phyloP scores from a whole-genome alignment of 2,797 vertebrate species.

The Anguilla marmorata region DNA sequence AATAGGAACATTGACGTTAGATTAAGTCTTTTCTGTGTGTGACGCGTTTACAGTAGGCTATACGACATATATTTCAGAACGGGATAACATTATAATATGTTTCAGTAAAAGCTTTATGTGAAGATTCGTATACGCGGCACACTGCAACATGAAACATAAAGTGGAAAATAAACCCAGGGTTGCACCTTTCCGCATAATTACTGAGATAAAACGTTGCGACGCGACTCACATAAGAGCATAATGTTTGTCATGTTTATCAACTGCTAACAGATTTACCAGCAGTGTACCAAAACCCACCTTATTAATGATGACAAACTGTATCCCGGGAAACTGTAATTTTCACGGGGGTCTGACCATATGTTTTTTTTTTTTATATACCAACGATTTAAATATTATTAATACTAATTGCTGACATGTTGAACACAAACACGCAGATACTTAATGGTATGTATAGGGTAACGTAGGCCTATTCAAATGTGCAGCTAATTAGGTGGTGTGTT shows the following conservation, averaged over 20 bases:
- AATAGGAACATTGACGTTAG: background rate
- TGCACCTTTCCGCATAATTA: background rate
- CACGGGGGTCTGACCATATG: conserved; percentile 14
- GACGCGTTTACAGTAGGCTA: background rate
- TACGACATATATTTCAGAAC: background rate
- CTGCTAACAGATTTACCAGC: background rate
- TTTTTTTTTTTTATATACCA: background rate
- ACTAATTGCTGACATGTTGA: conserved; percentile 22
- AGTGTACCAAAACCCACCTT: conserved; percentile 11
- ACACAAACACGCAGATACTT: background rate
- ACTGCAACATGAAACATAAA: background rate
- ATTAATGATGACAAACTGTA: conserved; percentile 22
- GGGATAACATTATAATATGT: background rate
- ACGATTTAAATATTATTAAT: conserved; percentile 1
- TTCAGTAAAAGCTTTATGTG: background rate
- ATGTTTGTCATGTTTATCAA: background rate
- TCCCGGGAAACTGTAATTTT: conserved; percentile 10
- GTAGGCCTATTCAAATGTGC: background rate
- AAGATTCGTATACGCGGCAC: background rate
- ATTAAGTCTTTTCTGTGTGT: background rate
- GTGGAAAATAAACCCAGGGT: background rate
- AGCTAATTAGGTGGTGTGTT: background rate
- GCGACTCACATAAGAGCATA: background rate
- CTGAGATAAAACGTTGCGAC: background rate
- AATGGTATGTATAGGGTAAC: background rate